Conservation (phyloP, 2,888 invertebrate genomes). For the Abrostola triplasia region DNA sequence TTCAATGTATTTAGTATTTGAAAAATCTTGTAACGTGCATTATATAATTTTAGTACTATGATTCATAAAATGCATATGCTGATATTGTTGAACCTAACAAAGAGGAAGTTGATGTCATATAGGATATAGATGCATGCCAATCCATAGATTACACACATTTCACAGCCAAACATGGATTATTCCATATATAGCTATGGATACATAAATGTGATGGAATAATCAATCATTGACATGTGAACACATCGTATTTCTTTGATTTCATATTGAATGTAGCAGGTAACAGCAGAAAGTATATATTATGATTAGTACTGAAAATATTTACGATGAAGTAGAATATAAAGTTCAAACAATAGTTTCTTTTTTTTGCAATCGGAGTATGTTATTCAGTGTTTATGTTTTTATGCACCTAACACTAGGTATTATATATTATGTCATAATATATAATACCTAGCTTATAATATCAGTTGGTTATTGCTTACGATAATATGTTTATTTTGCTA, state of each 20-base stretch:
- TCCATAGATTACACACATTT: conserved; percentile 3
- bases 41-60: conserved; percentile 5
- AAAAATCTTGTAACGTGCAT: no score
- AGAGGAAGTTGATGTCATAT: conserved; percentile 43
- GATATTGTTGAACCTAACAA: conserved; percentile 24
- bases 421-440: no score
- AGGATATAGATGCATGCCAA: conserved; percentile 37
- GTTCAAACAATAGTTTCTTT: background rate
- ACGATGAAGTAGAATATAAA: background rate
- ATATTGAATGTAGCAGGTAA: background rate
- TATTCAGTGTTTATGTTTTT: background rate
- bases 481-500: no score
- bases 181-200: background rate
- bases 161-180: conserved; percentile 13
- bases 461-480: no score
- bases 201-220: background rate
- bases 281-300: background rate
- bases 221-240: background rate
- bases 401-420: background rate
- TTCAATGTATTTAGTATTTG: no score
- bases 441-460: no score
- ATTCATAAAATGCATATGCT: conserved; percentile 22
- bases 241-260: background rate
- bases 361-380: background rate
- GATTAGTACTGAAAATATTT: background rate